These are phyloP conservation scores for Epistrophe grossulariae DNA, from an alignment of 2,888 invertebrate species.

Conservation along the genomic window DNA sequence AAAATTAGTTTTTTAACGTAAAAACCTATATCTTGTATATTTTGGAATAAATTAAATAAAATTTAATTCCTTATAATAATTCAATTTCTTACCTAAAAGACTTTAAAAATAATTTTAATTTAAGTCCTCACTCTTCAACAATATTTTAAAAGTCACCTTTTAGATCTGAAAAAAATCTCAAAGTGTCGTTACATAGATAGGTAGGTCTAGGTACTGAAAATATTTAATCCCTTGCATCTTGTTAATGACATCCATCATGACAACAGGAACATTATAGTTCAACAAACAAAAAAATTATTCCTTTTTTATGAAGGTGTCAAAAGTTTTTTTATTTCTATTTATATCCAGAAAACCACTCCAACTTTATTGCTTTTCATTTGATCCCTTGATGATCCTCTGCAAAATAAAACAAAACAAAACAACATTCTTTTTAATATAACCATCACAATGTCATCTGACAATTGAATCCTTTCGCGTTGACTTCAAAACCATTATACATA, in stretches of 20 bases:
- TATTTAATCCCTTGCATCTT: no score
- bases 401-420: constrained; percentile 3
- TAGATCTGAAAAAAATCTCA: no score
- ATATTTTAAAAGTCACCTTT: no score
- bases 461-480: constrained; percentile 31
- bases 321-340: neutral
- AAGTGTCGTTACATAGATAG: no score
- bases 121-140: no score
- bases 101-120: no score
- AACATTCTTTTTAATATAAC: constrained; percentile 51
- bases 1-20: no score
- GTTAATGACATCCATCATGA: neutral
- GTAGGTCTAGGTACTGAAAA: no score
- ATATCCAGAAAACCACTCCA: constrained; percentile 41
- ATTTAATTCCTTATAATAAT: no score
- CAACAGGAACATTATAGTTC: neutral
- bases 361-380: constrained; percentile 54
- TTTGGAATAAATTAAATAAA: no score
- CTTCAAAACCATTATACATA: constrained; percentile 3
- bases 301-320: neutral
- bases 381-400: constrained; percentile 39
- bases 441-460: constrained; percentile 58
- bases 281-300: constrained; percentile 1
- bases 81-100: no score
- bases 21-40: no score